phyloP scores from a whole-genome alignment of 2,113 vertebrate genomes.

The Dicerorhinus sumatrensis region DNA sequence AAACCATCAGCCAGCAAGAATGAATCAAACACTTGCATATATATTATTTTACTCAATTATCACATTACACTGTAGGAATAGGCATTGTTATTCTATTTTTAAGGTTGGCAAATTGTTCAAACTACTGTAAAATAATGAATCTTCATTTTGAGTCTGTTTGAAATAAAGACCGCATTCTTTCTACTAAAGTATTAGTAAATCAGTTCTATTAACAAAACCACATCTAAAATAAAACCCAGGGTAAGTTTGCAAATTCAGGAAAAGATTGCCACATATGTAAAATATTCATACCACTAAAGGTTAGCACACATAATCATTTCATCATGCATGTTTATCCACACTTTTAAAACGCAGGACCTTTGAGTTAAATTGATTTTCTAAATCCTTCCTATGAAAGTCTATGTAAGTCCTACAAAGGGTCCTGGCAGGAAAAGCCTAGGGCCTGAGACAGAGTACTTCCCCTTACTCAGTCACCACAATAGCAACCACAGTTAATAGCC shows the following conservation, averaged over 20 bases:
- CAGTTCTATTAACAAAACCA: constrained; percentile 1
- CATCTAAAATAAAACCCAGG: background rate
- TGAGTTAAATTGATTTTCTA: background rate
- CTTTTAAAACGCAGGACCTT: background rate
- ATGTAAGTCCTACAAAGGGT: background rate
- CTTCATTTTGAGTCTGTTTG: background rate
- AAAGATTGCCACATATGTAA: background rate
- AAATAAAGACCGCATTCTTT: background rate
- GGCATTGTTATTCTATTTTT: background rate
- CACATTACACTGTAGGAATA: background rate
- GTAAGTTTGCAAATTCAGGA: background rate
- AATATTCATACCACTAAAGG: background rate
- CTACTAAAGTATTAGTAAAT: background rate
- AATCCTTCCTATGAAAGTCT: background rate
- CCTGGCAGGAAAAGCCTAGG: background rate
- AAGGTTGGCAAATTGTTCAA: background rate
- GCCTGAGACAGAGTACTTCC: background rate
- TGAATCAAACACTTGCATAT: background rate
- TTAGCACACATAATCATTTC: background rate
- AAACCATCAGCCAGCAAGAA: background rate
- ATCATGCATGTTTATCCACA: background rate
- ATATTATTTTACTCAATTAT: constrained; percentile 30
- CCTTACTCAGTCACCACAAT: background rate
- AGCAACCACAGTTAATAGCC: background rate
- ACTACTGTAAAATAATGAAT: constrained; percentile 26